Evolutionary conservation across 2,797 vertebrate genomes (phyloP).

Genomic region (Psittacula derbiana): DNA sequence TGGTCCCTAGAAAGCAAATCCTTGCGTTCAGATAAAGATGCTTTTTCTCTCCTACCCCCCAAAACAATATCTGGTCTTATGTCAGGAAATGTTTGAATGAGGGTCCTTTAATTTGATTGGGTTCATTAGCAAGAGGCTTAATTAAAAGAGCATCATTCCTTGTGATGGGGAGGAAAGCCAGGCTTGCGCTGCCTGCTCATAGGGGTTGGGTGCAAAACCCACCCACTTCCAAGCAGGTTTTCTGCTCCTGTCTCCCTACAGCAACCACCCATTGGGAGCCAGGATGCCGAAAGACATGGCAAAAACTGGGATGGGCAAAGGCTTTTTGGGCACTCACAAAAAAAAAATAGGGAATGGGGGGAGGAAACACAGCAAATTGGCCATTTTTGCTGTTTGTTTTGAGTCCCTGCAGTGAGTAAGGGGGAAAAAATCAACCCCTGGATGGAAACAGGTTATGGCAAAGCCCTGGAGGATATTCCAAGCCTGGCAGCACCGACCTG

Average conservation of each 20-base stretch:
- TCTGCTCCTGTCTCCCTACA: not conserved
- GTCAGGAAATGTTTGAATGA: not conserved
- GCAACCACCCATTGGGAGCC: not conserved
- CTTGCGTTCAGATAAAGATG: not conserved
- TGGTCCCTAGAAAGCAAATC: not conserved
- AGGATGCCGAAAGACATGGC: not conserved
- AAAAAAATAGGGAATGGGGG: fast-evolving
- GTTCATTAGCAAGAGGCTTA: fast-evolving
- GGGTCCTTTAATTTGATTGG: not conserved
- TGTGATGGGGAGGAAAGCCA: not conserved
- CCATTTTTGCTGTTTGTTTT: fast-evolving
- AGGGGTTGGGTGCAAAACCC: not conserved
- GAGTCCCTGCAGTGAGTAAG: fast-evolving
- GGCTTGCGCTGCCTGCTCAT: fast-evolving
- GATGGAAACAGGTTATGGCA: not conserved
- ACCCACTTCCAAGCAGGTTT: fast-evolving
- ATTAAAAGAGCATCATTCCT: not conserved
- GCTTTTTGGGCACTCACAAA: not conserved
- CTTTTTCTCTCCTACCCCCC: fast-evolving
- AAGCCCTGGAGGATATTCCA: not conserved
- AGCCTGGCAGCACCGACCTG: not conserved
- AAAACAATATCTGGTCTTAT: not conserved
- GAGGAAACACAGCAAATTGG: fast-evolving
- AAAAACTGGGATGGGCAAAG: fast-evolving
- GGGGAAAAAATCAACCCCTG: not conserved